Evolutionary conservation across 1,140 invertebrate species (phyloP), one percentile per base, ranked within the genome.

Genomic region (Drosophila pectinifera): DNA sequence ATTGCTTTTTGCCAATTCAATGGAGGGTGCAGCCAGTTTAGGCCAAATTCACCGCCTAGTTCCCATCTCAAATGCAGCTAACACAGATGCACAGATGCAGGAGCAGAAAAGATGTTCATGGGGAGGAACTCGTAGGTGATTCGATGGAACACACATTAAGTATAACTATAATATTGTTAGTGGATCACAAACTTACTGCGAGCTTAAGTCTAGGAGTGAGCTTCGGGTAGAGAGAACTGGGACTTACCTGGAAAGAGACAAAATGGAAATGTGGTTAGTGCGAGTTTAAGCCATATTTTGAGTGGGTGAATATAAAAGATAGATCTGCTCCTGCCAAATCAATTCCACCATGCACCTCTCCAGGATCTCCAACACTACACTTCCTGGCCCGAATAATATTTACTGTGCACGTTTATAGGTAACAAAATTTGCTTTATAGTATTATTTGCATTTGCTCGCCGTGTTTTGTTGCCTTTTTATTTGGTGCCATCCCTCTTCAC

Each of bases 401-500:
- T 84, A 68, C 77, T 26, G 67, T 72, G 41, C 83, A 73, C 78
- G 59, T 79, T 82, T 76, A 88, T 82, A 73, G 79, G 82, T 88
- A 86, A 86, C 78, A 59, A 76, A 86, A 83, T 88, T 86, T 79
- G 62, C 73, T 88, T 88, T 89, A 73, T 88, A 83, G 79, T 86
- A 78, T 82, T 88, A 82, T 82, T 86, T 88, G 62, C 57, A 41
- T 77, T 64, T 73, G 38, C 38, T 20, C 76, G 41, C n/a, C 39
- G 24, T 48, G 59, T 54, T 55, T 38, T 53, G 59, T 42, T 45
- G 59, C 55, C 39, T 43, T 61, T 51, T 53, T 55, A 58, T 67
- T 77, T 62, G 31, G 49, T 28, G 48, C 48, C 48, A 69, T 68
- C 59, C 59, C 13, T 64, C 64, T 69, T 49, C 53, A 81, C 84